A percentile compares a stretch with the other conserved stretches of the same genome.
Conservation (phyloP, 2,888 invertebrate genomes). For the Oligia fasciuncula region DNA sequence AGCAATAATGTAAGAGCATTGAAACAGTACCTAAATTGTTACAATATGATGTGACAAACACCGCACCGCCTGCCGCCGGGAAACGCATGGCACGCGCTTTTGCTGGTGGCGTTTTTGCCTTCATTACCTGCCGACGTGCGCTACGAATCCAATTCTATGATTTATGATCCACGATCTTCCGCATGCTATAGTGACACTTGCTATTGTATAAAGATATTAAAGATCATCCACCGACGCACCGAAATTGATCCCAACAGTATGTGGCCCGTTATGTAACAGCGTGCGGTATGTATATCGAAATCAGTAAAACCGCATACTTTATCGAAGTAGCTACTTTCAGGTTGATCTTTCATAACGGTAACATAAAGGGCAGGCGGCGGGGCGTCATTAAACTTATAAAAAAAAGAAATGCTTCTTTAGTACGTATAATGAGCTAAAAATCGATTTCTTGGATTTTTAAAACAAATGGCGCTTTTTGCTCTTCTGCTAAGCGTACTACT, state of each 20-base stretch:
- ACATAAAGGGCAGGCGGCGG: conserved; percentile 46
- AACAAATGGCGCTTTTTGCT: conserved; percentile 43
- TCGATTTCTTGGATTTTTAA: conserved; percentile 48
- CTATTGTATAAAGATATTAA: conserved; percentile 59
- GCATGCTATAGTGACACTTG: conserved; percentile 79
- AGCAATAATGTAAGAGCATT: conserved; percentile 34
- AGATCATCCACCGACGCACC: conserved; percentile 63
- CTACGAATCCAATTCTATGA: conserved; percentile 81
- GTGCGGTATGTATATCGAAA: conserved; percentile 75
- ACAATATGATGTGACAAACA: conserved; percentile 47
- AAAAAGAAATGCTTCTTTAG: conserved; percentile 15
- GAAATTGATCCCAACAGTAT: conserved; percentile 82
- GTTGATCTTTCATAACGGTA: conserved; percentile 55
- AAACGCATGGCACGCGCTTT: conserved; percentile 74
- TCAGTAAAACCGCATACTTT: conserved; percentile 72
- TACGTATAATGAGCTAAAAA: conserved; percentile 41
- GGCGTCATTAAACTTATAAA: conserved; percentile 29
- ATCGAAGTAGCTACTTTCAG: conserved; percentile 24
- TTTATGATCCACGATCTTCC: conserved; percentile 83
- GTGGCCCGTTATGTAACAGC: conserved; percentile 83
- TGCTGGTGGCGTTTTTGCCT: conserved; percentile 75
- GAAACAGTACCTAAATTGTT: conserved; percentile 54
- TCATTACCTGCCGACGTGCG: conserved; percentile 73
- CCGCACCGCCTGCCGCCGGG: conserved; percentile 52
- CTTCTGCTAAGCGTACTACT: conserved; percentile 23